These are phyloP conservation scores for Synanthedon myopaeformis DNA, from an alignment of 2,888 invertebrate species.

Conservation along the genomic window DNA sequence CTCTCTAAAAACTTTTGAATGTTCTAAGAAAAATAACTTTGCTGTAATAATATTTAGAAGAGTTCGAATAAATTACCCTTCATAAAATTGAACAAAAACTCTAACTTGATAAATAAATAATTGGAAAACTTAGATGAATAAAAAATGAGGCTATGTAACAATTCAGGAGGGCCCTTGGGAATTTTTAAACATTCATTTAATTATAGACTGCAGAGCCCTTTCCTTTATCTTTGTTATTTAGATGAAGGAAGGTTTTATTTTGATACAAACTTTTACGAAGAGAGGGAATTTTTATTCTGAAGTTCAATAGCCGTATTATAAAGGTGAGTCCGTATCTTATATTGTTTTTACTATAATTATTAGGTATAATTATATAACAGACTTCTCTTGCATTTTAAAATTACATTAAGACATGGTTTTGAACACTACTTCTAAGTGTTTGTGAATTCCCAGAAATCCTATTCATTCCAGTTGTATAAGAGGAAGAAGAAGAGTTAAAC, in stretches of 20 bases:
- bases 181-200: slow-evolving; percentile 13
- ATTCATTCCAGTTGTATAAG: too few relatives aligned
- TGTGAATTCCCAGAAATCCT: too few relatives aligned
- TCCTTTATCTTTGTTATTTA: slow-evolving; percentile 9
- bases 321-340: too few relatives aligned
- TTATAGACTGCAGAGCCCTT: slow-evolving; percentile 13
- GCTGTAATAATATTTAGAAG: too few relatives aligned
- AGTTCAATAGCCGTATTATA: slow-evolving; percentile 3
- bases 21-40: too few relatives aligned
- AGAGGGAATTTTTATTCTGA: slow-evolving; percentile 59
- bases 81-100: neutral
- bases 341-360: too few relatives aligned
- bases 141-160: neutral
- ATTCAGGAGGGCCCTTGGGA: neutral
- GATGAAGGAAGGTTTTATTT: slow-evolving; percentile 21
- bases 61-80: neutral
- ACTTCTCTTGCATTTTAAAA: too few relatives aligned
- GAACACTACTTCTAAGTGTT: too few relatives aligned
- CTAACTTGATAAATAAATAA: slow-evolving; percentile 3
- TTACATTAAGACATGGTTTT: too few relatives aligned
- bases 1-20: too few relatives aligned
- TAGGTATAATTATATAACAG: too few relatives aligned
- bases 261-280: slow-evolving; percentile 36
- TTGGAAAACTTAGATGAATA: slow-evolving; percentile 4
- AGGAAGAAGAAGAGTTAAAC: too few relatives aligned